Evolutionary conservation across 1,140 invertebrate genomes (phyloP).

Genomic region (Calliopsis andreniformis): DNA sequence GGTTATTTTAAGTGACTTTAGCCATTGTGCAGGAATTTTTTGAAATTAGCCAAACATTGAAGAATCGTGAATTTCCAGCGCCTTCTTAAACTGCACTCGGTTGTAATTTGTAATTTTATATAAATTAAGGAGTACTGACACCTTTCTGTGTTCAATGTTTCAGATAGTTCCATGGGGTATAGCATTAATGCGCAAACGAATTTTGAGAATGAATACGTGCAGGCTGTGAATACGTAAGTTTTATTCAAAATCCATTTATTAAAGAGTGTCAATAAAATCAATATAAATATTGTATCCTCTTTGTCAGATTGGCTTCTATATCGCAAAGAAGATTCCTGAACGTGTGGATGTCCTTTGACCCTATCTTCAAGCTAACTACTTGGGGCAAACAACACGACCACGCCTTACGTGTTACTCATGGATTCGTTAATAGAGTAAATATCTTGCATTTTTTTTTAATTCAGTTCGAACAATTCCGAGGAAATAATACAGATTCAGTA

Average conservation of each 20-base stretch:
- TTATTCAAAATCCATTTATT: background rate
- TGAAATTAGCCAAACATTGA: background rate
- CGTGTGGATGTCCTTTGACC: constrained; percentile 83
- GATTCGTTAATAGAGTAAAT: constrained; percentile 81
- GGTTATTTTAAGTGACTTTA: background rate
- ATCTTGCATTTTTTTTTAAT: background rate
- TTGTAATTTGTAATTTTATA: background rate
- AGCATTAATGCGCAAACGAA: constrained; percentile 85
- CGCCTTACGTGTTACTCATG: constrained; percentile 83
- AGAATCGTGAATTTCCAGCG: background rate
- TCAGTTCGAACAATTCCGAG: background rate
- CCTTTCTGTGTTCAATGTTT: constrained; percentile 1
- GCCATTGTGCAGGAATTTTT: no score
- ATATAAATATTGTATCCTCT: constrained; percentile 6
- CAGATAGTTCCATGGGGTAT: constrained; percentile 87
- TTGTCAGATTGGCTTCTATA: constrained; percentile 74
- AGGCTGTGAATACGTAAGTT: constrained; percentile 82
- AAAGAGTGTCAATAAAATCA: background rate
- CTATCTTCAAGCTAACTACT: constrained; percentile 82
- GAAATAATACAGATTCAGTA: background rate
- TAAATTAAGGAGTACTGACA: constrained; percentile 5
- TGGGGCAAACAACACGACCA: constrained; percentile 81
- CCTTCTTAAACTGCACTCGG: background rate
- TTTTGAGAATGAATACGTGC: constrained; percentile 83
- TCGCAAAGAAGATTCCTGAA: constrained; percentile 81